Conservation (phyloP, 1,140 invertebrate genomes). For the Drosophila lacteicornis region DNA sequence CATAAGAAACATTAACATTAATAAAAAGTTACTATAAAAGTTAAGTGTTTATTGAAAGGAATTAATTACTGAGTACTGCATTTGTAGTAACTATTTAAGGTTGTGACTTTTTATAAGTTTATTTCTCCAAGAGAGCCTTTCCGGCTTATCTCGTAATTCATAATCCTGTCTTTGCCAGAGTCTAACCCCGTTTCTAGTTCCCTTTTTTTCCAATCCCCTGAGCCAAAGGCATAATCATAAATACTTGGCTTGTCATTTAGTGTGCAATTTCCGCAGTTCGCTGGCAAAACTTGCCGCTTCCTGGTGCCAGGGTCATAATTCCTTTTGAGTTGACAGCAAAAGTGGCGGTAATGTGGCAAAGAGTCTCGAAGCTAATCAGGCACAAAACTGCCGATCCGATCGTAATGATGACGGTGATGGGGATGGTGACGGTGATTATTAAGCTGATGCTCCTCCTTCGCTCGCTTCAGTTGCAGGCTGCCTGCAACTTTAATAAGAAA, state of each 20-base stretch:
- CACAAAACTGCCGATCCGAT: constrained; percentile 33
- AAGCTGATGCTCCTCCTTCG: constrained; percentile 3
- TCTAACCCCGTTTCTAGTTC: background rate
- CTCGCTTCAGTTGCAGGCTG: constrained; percentile 31
- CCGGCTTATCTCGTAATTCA: constrained; percentile 13
- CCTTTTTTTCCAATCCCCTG: constrained; percentile 2
- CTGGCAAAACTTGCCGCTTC: constrained; percentile 44
- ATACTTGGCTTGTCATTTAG: constrained; percentile 59
- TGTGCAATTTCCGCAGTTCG: constrained; percentile 50
- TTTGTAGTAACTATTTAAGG: background rate
- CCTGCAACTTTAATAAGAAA: constrained; percentile 81
- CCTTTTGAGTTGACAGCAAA: constrained; percentile 71
- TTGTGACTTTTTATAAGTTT: background rate
- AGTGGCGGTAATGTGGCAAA: constrained; percentile 75
- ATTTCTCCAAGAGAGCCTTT: background rate
- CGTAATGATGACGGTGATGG: constrained; percentile 4
- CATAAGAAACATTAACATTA: no score
- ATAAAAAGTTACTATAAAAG: no score
- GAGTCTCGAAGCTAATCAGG: constrained; percentile 68
- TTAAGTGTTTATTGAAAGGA: no score
- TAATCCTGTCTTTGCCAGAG: constrained; percentile 12
- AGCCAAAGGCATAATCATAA: constrained; percentile 47
- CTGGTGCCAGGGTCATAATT: constrained; percentile 58
- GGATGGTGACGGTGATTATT: constrained; percentile 37
- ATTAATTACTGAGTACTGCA: background rate